Evolutionary conservation across 2,797 vertebrate genomes (phyloP).

Genomic region (Argyrosomus regius): DNA sequence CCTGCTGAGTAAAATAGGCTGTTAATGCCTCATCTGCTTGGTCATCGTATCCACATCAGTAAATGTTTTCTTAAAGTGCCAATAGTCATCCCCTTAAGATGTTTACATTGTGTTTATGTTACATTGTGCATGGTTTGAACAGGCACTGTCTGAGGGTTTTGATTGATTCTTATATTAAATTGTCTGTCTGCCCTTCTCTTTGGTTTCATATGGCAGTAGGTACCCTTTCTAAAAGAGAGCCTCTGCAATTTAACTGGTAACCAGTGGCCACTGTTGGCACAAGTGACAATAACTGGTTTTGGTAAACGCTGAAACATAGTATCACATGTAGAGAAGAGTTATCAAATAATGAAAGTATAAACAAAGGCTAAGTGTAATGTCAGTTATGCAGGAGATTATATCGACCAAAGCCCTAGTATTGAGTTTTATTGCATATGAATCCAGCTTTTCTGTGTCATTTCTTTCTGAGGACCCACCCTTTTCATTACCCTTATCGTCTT

Average conservation of each 20-base stretch:
- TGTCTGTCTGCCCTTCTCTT: background rate
- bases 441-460: constrained; percentile 1
- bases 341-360: background rate
- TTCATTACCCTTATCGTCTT: constrained; percentile 2
- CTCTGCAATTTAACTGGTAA: background rate
- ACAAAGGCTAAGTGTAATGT: background rate
- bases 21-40: background rate
- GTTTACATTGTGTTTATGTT: background rate
- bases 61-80: background rate
- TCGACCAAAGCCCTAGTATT: background rate
- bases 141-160: background rate
- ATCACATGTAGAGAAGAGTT: background rate
- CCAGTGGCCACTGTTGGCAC: background rate
- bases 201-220: background rate
- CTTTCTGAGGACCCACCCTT: background rate
- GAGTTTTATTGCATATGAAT: background rate
- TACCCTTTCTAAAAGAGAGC: background rate
- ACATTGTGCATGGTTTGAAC: background rate
- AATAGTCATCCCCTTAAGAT: background rate
- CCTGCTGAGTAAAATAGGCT: background rate
- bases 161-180: background rate
- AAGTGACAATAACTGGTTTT: background rate
- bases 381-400: background rate
- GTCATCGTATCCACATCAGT: background rate
- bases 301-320: background rate